Percentiles rank a stretch among this genome's conserved stretches.
phyloP scores from a whole-genome alignment of 2,113 vertebrate species.

The Lates calcarifer region DNA sequence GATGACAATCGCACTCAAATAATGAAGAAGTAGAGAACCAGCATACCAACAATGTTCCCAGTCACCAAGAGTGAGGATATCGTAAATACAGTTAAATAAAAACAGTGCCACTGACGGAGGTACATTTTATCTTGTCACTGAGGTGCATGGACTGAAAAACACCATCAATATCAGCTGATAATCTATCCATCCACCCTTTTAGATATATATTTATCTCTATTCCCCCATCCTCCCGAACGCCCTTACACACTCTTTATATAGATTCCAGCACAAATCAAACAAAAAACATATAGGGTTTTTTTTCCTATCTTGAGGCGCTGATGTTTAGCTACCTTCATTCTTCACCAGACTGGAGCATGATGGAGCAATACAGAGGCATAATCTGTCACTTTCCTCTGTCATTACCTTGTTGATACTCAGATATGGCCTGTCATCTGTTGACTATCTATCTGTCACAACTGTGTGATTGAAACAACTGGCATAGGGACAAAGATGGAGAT shows the following conservation, averaged over 20 bases:
- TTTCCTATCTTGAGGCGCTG: constrained; percentile 39
- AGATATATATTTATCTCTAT: constrained; percentile 8
- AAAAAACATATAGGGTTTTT: constrained; percentile 27
- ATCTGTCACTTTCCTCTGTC: constrained; percentile 81
- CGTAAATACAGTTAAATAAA: constrained; percentile 60
- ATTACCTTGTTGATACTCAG: constrained; percentile 80
- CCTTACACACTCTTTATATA: constrained; percentile 11
- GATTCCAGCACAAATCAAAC: constrained; percentile 41
- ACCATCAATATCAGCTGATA: constrained; percentile 40
- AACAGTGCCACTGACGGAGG: constrained; percentile 40
- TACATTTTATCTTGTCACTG: constrained; percentile 34
- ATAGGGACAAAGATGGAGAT: constrained; percentile 54
- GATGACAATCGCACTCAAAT: constrained; percentile 64
- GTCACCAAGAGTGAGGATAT: constrained; percentile 37
- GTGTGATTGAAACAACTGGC: constrained; percentile 75
- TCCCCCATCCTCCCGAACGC: constrained; percentile 11
- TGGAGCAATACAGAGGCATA: constrained; percentile 74
- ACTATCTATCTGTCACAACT: constrained; percentile 72
- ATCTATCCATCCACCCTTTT: constrained; percentile 28
- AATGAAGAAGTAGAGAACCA: constrained; percentile 57
- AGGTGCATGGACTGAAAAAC: constrained; percentile 38
- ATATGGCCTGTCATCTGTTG: constrained; percentile 63
- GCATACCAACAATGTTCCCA: constrained; percentile 58
- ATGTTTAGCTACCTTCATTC: constrained; percentile 57
- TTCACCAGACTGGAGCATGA: constrained; percentile 69